Evolutionary conservation across 1,140 invertebrate genomes (phyloP).

Genomic region (Phymastichus coffea): DNA sequence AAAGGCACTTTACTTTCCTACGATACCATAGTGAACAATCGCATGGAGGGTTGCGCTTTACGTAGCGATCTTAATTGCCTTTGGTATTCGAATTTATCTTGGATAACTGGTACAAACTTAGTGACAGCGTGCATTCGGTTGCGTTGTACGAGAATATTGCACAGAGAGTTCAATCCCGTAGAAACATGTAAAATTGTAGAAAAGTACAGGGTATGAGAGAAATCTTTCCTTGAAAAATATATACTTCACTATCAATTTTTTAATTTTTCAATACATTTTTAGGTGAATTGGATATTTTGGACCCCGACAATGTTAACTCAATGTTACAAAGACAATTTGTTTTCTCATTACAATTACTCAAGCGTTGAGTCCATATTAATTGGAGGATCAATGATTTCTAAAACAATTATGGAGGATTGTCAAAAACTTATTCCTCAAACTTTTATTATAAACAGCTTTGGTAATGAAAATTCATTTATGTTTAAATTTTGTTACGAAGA

Average conservation of each 20-base stretch:
- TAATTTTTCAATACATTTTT: neutral
- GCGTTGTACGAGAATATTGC: neutral
- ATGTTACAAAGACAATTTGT: neutral
- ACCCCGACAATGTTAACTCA: neutral
- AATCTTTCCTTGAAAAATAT: neutral
- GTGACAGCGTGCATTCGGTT: neutral
- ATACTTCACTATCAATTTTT: neutral
- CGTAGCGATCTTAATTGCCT: neutral
- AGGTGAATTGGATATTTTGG: neutral
- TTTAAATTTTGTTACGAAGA: no score
- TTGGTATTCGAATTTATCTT: conserved; percentile 8
- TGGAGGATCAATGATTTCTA: neutral
- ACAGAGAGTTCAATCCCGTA: conserved; percentile 1
- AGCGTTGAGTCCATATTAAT: neutral
- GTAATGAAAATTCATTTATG: no score
- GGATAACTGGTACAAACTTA: neutral
- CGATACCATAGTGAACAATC: neutral
- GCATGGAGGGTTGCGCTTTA: neutral
- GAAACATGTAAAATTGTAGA: conserved; percentile 9
- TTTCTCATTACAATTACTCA: neutral
- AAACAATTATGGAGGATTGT: neutral
- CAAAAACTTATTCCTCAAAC: neutral
- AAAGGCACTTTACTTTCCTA: conserved; percentile 4
- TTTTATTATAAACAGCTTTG: neutral
- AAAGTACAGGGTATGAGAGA: conserved; percentile 19